Evolutionary conservation across 1,140 invertebrate species (phyloP).

Genomic region (Drosophila parabipectinata): DNA sequence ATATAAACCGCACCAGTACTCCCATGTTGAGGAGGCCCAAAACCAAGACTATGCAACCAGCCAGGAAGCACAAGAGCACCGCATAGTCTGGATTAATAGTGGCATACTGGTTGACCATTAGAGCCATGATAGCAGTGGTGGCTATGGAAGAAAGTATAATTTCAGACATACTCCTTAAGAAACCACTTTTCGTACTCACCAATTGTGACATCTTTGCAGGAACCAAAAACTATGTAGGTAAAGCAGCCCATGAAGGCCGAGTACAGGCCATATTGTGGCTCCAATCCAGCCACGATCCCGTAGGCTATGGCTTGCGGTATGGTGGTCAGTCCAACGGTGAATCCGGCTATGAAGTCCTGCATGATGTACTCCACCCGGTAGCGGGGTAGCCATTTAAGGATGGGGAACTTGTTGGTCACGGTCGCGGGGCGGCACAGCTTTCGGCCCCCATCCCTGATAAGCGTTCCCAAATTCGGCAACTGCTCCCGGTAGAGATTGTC

Average conservation of each 20-base stretch:
- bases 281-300: slow-evolving; percentile 89
- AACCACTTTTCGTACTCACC: slow-evolving; percentile 56
- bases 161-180: background rate
- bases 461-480: slow-evolving; percentile 54
- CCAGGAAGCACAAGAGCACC: slow-evolving; percentile 91
- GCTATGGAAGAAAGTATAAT: slow-evolving; percentile 78
- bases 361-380: slow-evolving; percentile 87
- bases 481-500: slow-evolving; percentile 74
- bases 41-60: slow-evolving; percentile 90
- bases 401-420: slow-evolving; percentile 86
- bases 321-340: slow-evolving; percentile 93
- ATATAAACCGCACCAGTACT: slow-evolving; percentile 95
- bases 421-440: slow-evolving; percentile 83
- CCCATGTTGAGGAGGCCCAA: slow-evolving; percentile 93
- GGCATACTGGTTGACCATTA: slow-evolving; percentile 90
- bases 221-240: slow-evolving; percentile 93
- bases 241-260: slow-evolving; percentile 94
- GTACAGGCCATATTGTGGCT: slow-evolving; percentile 87
- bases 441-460: slow-evolving; percentile 53
- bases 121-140: slow-evolving; percentile 92
- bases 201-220: slow-evolving; percentile 94
- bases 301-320: slow-evolving; percentile 95
- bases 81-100: slow-evolving; percentile 89
- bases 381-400: slow-evolving; percentile 87
- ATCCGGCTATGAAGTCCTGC: slow-evolving; percentile 91